Percentiles rank a stretch among this genome's conserved stretches.
These are phyloP conservation scores for Leptinotarsa texana DNA, from an alignment of 1,140 invertebrate species.

Conservation along the genomic window DNA sequence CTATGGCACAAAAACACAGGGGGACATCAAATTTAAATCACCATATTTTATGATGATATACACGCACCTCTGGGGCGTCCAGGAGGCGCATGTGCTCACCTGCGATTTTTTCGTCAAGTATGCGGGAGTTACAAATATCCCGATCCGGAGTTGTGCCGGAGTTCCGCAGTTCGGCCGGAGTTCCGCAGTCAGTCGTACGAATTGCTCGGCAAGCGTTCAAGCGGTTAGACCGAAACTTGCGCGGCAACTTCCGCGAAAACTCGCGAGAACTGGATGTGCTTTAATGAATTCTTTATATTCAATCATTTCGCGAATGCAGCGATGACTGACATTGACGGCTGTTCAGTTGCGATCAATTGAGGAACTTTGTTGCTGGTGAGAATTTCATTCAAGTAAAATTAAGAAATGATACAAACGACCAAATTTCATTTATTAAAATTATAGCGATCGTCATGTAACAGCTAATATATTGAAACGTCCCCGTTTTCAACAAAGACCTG, in stretches of 20 bases:
- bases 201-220: neutral
- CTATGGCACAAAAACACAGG: neutral
- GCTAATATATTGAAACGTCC: no score
- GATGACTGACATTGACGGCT: no score
- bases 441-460: no score
- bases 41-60: conserved; percentile 8
- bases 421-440: no score
- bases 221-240: neutral
- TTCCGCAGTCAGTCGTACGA: neutral
- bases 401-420: no score
- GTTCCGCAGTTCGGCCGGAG: neutral
- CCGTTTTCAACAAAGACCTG: no score
- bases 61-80: neutral
- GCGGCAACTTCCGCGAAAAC: neutral
- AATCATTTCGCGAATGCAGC: no score
- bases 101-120: neutral
- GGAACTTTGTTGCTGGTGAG: no score
- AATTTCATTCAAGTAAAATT: no score
- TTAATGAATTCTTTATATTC: no score
- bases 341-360: no score
- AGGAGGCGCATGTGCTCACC: neutral
- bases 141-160: neutral
- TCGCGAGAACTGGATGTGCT: no score
- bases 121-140: neutral
- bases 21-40: conserved; percentile 2